Evolutionary conservation across 1,140 invertebrate genomes (phyloP).

Genomic region (Anoplolepis gracilipes): DNA sequence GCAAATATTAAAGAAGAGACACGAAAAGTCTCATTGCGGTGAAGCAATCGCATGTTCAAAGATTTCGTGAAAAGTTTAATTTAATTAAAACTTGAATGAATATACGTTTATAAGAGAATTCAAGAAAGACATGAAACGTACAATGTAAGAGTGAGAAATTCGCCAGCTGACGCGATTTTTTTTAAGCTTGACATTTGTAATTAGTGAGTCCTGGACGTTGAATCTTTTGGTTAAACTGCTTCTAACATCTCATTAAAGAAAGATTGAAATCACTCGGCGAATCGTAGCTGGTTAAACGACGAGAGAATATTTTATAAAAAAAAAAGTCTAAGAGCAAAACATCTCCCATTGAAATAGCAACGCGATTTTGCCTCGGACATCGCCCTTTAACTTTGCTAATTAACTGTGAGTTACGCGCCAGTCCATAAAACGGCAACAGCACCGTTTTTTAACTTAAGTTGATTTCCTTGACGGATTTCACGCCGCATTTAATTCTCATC

Average conservation of each 20-base stretch:
- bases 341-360: background rate
- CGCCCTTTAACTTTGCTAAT: conserved; percentile 49
- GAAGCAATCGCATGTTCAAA: conserved; percentile 40
- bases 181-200: background rate
- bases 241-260: conserved; percentile 12
- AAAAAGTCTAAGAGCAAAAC: background rate
- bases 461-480: conserved; percentile 13
- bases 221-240: conserved; percentile 16
- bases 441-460: conserved; percentile 29
- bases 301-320: background rate
- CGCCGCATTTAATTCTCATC: conserved; percentile 34
- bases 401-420: conserved; percentile 36
- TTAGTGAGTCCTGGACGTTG: background rate
- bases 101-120: conserved; percentile 1
- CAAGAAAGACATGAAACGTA: background rate
- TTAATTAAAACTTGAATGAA: conserved; percentile 45
- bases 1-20: background rate
- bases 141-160: background rate
- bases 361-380: conserved; percentile 16
- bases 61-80: conserved; percentile 47
- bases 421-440: conserved; percentile 30
- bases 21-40: background rate
- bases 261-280: conserved; percentile 35
- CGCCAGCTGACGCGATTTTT: conserved; percentile 6
- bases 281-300: background rate